These are phyloP conservation scores for Aphidius colemani DNA, from an alignment of 2,888 invertebrate genomes.

Conservation along the genomic window DNA sequence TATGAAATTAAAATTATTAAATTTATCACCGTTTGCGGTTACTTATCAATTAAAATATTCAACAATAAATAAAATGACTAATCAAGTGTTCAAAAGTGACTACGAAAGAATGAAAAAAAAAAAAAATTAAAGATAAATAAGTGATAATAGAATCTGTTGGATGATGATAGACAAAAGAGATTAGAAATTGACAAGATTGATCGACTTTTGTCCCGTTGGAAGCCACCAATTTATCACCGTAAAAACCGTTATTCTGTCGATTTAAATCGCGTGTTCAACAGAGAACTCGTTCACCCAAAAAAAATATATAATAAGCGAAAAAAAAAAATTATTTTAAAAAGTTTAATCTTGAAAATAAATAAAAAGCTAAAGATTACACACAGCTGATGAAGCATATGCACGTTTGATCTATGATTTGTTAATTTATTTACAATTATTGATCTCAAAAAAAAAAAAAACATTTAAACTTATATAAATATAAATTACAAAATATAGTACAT, in stretches of 20 bases:
- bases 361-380: neutral
- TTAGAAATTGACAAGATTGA: slow-evolving; percentile 15
- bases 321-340: neutral
- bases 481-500: slow-evolving; percentile 1
- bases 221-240: slow-evolving; percentile 11
- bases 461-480: too few species aligned
- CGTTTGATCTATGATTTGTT: too few species aligned
- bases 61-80: too few species aligned
- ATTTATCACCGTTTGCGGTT: too few species aligned
- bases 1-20: neutral
- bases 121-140: neutral
- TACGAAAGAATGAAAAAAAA: neutral
- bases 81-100: neutral
- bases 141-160: neutral
- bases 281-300: slow-evolving; percentile 9
- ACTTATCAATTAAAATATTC: too few species aligned
- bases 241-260: slow-evolving; percentile 18
- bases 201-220: slow-evolving; percentile 6
- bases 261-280: slow-evolving; percentile 12
- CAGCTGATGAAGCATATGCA: too few species aligned
- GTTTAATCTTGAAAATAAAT: neutral
- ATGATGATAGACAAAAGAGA: slow-evolving; percentile 12
- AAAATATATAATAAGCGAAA: slow-evolving; percentile 2
- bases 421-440: too few species aligned
- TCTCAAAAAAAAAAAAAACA: too few species aligned